A percentile compares a stretch with the other conserved stretches of the same genome.
Evolutionary conservation across 2,888 invertebrate genomes (phyloP).

Genomic region (Didymodactylos carnosus): DNA sequence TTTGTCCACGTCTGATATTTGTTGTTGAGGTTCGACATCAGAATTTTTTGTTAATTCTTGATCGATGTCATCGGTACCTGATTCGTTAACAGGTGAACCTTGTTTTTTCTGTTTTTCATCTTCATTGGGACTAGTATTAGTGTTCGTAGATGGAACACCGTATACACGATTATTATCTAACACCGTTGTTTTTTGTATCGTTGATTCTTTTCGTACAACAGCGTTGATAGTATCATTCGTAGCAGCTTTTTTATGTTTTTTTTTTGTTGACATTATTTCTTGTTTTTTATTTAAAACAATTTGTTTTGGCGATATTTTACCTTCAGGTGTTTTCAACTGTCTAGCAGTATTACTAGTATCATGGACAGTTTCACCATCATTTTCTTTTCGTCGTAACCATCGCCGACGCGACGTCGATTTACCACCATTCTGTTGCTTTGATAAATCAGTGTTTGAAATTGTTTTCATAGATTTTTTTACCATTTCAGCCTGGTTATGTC

Average conservation of each 20-base stretch:
- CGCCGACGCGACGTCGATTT: neutral
- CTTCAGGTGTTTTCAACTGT: no score
- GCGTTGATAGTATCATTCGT: neutral
- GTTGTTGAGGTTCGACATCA: no score
- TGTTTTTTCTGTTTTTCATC: neutral
- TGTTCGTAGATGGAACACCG: neutral
- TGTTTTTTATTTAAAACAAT: neutral
- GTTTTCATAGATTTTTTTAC: neutral
- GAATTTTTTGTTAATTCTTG: no score
- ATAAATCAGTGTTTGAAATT: no score
- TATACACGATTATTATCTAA: neutral
- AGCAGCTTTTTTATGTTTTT: neutral
- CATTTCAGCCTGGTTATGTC: neutral
- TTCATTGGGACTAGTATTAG: neutral
- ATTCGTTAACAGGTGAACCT: no score
- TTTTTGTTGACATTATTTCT: neutral
- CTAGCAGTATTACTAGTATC: no score
- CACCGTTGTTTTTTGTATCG: neutral
- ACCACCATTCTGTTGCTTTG: neutral
- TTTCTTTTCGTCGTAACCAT: neutral
- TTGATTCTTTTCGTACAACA: neutral
- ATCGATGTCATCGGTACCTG: no score
- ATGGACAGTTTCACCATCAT: neutral
- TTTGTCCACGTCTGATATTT: no score
- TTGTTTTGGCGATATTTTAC: no score